Conservation (phyloP, 2,888 invertebrate species). For the Eudemis profundana region DNA sequence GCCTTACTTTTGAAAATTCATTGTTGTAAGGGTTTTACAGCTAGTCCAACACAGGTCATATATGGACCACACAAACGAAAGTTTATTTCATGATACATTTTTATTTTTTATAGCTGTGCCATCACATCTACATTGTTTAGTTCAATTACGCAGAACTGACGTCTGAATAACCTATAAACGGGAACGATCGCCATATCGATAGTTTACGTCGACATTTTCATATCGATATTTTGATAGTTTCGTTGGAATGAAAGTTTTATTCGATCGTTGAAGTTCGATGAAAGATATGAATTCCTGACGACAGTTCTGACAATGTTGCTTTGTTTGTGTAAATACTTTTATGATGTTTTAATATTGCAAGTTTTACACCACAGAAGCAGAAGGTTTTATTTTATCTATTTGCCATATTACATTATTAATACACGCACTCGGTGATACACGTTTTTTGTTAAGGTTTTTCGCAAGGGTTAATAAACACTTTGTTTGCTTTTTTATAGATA, state of each 20-base stretch:
- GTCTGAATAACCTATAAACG: conserved; percentile 43
- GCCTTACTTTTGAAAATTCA: too few species aligned
- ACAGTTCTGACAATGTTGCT: conserved; percentile 31
- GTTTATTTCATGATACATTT: not conserved
- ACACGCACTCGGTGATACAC: too few species aligned
- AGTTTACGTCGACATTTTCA: conserved; percentile 43
- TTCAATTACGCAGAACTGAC: conserved; percentile 41
- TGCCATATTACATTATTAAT: too few species aligned
- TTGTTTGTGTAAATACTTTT: conserved; percentile 26
- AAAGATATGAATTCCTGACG: conserved; percentile 39
- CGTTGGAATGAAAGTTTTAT: conserved; percentile 42
- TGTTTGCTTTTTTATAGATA: too few species aligned
- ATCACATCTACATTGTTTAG: conserved; percentile 38
- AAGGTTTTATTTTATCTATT: not conserved
- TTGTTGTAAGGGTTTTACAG: not conserved
- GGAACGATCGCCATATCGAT: conserved; percentile 41
- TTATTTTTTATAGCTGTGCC: conserved; percentile 23
- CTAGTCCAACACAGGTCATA: not conserved
- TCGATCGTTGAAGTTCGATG: conserved; percentile 39
- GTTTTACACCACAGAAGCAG: not conserved
- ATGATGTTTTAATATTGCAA: conserved; percentile 4
- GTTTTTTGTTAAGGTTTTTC: too few species aligned
- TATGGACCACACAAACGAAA: not conserved
- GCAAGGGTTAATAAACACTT: too few species aligned
- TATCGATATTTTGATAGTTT: conserved; percentile 44